Conservation (phyloP, 2,888 invertebrate species). For the Meta bourneti region DNA sequence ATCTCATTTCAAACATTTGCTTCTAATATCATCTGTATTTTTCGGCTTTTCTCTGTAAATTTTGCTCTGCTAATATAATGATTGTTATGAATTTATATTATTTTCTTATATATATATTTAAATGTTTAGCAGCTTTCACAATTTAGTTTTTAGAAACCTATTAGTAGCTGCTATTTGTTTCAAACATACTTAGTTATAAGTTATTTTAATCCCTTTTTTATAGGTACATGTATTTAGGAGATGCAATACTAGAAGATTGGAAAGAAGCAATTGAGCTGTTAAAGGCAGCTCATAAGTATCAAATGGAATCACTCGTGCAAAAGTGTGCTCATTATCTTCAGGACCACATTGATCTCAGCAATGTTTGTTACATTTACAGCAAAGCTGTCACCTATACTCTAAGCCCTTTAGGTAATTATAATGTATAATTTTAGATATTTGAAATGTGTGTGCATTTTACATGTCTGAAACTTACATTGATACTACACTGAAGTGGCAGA, state of each 20-base stretch:
- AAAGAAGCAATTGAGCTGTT: slow-evolving; percentile 72
- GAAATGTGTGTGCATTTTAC: background rate
- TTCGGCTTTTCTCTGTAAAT: too few species aligned
- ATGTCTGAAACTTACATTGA: background rate
- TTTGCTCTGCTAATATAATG: too few species aligned
- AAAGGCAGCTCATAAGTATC: slow-evolving; percentile 75
- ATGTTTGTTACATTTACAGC: slow-evolving; percentile 75
- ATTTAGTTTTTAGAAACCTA: too few species aligned
- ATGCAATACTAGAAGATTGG: slow-evolving; percentile 75
- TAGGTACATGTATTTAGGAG: slow-evolving; percentile 76
- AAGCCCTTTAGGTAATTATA: slow-evolving; percentile 67
- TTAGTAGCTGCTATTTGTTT: too few species aligned
- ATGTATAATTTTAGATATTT: background rate
- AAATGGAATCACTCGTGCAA: slow-evolving; percentile 75
- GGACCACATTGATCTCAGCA: slow-evolving; percentile 71
- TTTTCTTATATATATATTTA: too few species aligned
- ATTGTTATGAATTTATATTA: too few species aligned
- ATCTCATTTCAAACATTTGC: too few species aligned
- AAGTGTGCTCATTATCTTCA: slow-evolving; percentile 75
- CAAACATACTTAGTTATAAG: background rate
- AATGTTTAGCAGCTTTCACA: too few species aligned
- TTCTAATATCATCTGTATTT: too few species aligned
- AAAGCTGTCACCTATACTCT: slow-evolving; percentile 75
- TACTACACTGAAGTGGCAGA: too few species aligned
- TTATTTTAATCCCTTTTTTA: slow-evolving; percentile 10